Base-by-base conservation (phyloP, 2,797 vertebrate genomes). In the Eupleurogrammus muticus region DNA sequence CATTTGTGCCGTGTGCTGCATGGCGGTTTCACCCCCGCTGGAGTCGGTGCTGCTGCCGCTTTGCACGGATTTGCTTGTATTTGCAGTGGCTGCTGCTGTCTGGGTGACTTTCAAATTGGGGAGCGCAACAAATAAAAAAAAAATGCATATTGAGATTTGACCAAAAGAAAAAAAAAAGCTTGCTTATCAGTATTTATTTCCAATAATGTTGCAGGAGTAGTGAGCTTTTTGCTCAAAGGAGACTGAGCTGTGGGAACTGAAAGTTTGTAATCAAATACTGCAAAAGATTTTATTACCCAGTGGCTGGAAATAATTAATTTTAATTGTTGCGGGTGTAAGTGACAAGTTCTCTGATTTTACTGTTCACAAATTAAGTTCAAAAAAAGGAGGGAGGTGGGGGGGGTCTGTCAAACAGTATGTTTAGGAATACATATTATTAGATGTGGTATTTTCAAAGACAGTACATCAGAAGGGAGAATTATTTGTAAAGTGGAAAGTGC, bases 361-460 rank as follows among this genome's bases (percentile, higher is more conserved):
- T 60, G 36, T 68, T 63, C 55, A 44, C 55, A 79, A 70, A 80
- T 60, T 54, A 60, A 51, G 46, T 79, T 67, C 55, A 79, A 79
- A 59, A 10, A 19, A n/a, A n/a, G n/a, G n/a, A n/a, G n/a, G n/a
- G n/a, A n/a, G n/a, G n/a, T 57, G 40, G 40, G 2, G 66, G 12
- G 34, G 64, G 4, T 56, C 47, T 71, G 61, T 80, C 57, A 80
- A 85, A 80, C 50, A 62, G 73, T 75, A 86, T 64, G 59, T 56
- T 34, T 71, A 73, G 23, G 19, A 62, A 75, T 73, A 54, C 62
- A 79, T 75, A 71, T 77, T 84, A 82, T 70, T 46, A 64, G 9
- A 72, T 84, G 74, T 87, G 80, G 73, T 91, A 87, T 92, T 93
- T 92, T 92, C 74, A 89, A 87, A 88, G 56, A 46, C 46, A 44